Base-by-base conservation (phyloP, 2,888 invertebrate genomes). In the Siphlonurus alternatus region DNA sequence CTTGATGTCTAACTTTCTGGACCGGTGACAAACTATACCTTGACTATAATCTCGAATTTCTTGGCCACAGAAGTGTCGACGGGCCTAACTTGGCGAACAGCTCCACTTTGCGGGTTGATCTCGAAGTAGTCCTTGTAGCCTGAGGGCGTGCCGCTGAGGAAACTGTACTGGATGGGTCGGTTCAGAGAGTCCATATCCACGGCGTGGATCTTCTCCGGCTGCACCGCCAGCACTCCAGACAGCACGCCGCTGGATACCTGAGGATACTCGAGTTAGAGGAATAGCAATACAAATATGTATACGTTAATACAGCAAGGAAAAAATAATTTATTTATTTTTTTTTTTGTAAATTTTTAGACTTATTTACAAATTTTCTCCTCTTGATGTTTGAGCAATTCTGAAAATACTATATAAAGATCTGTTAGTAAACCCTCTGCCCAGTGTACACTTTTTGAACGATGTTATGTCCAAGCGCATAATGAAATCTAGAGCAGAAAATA, bases 131-230 rank as follows among this genome's bases (percentile, higher is more conserved):
- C 87, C 0, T 80, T 77, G 78, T 87, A 94, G 65, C 84, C 83
- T 7, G 84, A 79, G 0, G 93, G 93, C 68, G 82, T 84, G 0
- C 93, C 93, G 67, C 86, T 88, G 18, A 88, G 81, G 71, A 93
- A 91, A 65, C 83, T 86, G 74, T 93, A 93, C 63, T 81, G 81
- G 66, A 94, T 91, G 0, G 87, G 85, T 0, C 90, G 84, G 72
- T 90, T 88, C 59, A 93, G 81, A 1, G 92, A 90, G 72, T 93
- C 93, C 83, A 90, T 87, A 75, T 94, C 93, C 0, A 90, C 85
- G 0, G 93, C 93, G 76, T 91, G 89, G 66, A 94, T 91, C 73
- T 90, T 88, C 73, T 92, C 92, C 0, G 93, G 93, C 38, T 85
- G 83, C 22, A 93, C 85, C 65, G 87, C 86, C 23, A 94, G 80